A percentile compares a stretch with the other conserved stretches of the same genome.
phyloP scores from a whole-genome alignment of 1,140 invertebrate species.

The Pseudoatta argentina region DNA sequence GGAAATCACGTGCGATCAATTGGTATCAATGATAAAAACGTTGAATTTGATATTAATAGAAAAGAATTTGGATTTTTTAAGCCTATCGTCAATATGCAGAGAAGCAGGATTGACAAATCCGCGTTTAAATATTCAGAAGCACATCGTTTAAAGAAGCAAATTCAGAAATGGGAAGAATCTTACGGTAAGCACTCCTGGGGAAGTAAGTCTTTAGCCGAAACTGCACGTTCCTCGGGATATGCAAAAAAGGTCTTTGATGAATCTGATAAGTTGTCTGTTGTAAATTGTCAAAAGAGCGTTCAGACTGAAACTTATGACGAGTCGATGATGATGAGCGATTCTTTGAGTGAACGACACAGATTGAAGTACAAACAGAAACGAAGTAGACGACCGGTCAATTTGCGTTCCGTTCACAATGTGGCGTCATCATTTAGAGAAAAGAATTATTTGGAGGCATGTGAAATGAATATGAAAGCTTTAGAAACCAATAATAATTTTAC shows the following conservation, averaged over 20 bases:
- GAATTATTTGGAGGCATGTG: conserved; percentile 2
- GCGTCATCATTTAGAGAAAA: neutral
- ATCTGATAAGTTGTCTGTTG: neutral
- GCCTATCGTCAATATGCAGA: conserved; percentile 1
- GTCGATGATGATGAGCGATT: neutral
- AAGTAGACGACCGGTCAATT: neutral
- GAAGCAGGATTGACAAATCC: neutral
- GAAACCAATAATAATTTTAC: neutral
- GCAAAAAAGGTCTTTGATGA: neutral
- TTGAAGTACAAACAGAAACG: neutral
- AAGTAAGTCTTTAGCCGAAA: conserved; percentile 23
- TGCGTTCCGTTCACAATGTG: neutral
- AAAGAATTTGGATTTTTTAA: neutral
- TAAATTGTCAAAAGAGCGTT: neutral
- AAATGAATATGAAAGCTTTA: neutral
- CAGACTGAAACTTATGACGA: neutral
- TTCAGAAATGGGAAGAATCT: neutral
- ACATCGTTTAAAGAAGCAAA: conserved; percentile 28
- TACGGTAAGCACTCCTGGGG: neutral
- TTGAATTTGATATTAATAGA: neutral
- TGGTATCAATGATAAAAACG: neutral
- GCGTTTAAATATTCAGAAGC: conserved; percentile 30
- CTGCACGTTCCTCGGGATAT: conserved; percentile 22
- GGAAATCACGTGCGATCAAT: neutral
- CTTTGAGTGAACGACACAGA: neutral